Base-by-base conservation (phyloP, 1,140 invertebrate species). In the Scaptodrosophila lebanonensis region DNA sequence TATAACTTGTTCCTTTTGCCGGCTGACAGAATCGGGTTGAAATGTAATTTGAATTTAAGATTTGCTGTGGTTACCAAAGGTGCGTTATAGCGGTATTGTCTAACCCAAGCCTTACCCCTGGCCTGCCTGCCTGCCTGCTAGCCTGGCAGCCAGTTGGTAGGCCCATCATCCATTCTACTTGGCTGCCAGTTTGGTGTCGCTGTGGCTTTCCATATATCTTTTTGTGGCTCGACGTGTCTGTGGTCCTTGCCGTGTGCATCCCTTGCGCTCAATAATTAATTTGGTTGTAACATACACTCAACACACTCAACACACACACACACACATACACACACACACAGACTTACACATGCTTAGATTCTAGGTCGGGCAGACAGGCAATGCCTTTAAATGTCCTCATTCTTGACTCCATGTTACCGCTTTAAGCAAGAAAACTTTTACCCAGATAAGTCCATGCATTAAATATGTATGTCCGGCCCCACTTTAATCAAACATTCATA, bases 11-110 rank as follows among this genome's bases (percentile, higher is more conserved):
- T 79, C 66, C 62, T 63, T 79, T 79, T 70, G 66, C 73, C 45
- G 62, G 33, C 61, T 65, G 66, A 65, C 66, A 68, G 62, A 65
- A 66, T 61, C 70, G 66, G 66, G 17, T 57, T 70, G 62, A 75
- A 75, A 70, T 67, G 76, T 82, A 82, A 82, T 82, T 82, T 82
- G 70, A 82, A 82, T 82, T 82, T 82, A 82, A 82, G 75, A 82
- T 82, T 83, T 82, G 57, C 76, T 73, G 70, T 48, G 76, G 66
- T 49, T 66, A 58, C 66, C 38, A 52, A 69, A 79, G 65, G 68
- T 79, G 60, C 50, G 38, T 56, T 29, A 16, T 2, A 15, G 35
- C 13, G 9, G n/a, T n/a, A n/a, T n/a, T n/a, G n/a, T n/a, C n/a
- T n/a, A n/a, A n/a, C 4, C n/a, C 9, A 11, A 4, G n/a, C 32